Conservation (phyloP, 2,888 invertebrate species). For the Tortrix viridana region DNA sequence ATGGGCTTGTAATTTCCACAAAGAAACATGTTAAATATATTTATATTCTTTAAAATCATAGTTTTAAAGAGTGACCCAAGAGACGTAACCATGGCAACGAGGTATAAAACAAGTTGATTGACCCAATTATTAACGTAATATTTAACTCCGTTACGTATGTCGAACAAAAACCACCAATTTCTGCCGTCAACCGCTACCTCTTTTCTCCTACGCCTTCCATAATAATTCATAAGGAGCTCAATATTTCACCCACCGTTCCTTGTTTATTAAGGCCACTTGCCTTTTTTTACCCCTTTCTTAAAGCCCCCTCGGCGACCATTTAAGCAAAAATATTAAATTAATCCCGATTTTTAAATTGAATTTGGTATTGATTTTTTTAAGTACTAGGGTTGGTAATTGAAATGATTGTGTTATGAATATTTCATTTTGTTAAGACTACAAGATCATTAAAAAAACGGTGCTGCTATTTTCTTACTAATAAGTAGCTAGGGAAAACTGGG, state of each 20-base stretch:
- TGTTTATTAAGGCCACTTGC: constrained; percentile 47
- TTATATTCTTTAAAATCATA: no score
- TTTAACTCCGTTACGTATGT: no score
- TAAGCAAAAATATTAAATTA: constrained; percentile 45
- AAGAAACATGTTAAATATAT: no score
- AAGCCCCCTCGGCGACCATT: constrained; percentile 34
- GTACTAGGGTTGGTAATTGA: constrained; percentile 24
- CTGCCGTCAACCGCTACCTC: background rate
- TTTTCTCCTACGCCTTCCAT: constrained; percentile 1
- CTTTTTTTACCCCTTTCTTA: constrained; percentile 45
- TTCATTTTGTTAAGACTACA: background rate
- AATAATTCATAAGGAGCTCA: constrained; percentile 39
- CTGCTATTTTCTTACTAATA: no score
- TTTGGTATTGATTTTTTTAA: constrained; percentile 40
- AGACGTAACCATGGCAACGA: no score
- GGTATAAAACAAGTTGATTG: no score
- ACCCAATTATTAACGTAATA: no score
- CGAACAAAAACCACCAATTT: background rate
- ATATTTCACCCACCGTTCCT: constrained; percentile 51
- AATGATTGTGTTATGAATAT: constrained; percentile 28
- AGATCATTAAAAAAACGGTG: constrained; percentile 21
- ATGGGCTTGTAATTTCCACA: no score
- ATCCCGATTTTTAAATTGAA: constrained; percentile 46
- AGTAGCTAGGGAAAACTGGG: no score
- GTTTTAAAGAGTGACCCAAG: no score